Evolutionary conservation across 2,113 vertebrate species (phyloP).

Genomic region (Deroptyus accipitrinus): DNA sequence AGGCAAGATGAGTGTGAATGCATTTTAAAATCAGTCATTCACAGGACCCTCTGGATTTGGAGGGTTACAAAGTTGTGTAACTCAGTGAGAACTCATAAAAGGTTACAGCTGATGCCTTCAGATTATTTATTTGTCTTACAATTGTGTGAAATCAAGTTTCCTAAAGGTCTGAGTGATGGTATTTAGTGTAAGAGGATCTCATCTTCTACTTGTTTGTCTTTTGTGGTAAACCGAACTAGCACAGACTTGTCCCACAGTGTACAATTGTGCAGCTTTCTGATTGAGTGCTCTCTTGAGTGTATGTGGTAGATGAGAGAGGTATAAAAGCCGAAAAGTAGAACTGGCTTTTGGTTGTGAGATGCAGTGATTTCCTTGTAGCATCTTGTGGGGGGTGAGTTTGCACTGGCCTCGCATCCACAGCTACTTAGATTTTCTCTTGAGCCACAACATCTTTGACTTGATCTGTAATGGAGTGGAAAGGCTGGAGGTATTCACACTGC

Average conservation of each 20-base stretch:
- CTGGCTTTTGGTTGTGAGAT: background rate
- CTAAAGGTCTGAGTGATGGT: background rate
- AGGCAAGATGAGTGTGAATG: rapidly evolving
- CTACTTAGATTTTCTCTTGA: background rate
- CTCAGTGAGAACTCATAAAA: background rate
- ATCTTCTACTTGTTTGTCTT: background rate
- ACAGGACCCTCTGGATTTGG: background rate
- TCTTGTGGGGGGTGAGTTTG: background rate
- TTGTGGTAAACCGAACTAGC: background rate
- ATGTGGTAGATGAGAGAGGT: background rate
- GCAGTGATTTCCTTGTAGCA: background rate
- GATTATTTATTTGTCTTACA: background rate
- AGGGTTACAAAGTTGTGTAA: background rate
- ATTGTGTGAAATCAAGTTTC: background rate
- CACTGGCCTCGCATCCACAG: rapidly evolving
- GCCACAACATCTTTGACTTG: background rate
- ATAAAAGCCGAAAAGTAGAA: background rate
- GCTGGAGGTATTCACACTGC: background rate
- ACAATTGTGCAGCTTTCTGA: background rate
- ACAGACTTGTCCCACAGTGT: background rate
- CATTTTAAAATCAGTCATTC: background rate
- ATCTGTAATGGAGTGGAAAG: background rate
- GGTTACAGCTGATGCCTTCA: background rate
- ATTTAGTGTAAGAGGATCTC: background rate
- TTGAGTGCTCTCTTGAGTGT: background rate